Conservation (phyloP, 2,113 vertebrate genomes). For the Suncus etruscus region DNA sequence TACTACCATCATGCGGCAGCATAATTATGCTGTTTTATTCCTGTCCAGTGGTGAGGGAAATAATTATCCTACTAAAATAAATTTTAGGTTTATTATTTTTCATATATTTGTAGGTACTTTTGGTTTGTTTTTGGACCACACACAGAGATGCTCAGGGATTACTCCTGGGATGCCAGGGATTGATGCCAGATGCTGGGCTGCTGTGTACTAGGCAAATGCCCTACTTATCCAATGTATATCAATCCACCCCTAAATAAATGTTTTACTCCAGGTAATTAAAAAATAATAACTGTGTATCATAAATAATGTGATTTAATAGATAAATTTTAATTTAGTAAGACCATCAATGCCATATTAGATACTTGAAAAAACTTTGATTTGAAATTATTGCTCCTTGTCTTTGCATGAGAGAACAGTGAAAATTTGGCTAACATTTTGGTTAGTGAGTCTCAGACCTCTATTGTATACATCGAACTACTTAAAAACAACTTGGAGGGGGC, state of each 20-base stretch:
- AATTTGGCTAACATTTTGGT: not conserved
- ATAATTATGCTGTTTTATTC: not conserved
- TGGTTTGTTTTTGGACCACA: too few species aligned
- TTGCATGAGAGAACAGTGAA: not conserved
- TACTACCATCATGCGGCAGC: not conserved
- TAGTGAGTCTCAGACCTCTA: not conserved
- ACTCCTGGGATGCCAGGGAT: too few species aligned
- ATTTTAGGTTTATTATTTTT: not conserved
- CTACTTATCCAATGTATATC: too few species aligned
- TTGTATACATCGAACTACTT: not conserved
- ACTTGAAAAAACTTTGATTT: not conserved
- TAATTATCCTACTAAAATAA: slow-evolving; percentile 26
- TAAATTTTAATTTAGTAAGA: not conserved
- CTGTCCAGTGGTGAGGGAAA: not conserved
- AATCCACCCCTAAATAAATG: not conserved
- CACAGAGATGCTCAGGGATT: too few species aligned
- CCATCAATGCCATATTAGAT: not conserved
- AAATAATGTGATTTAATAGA: not conserved
- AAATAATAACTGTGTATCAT: not conserved
- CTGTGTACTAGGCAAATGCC: too few species aligned
- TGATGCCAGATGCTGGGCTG: too few species aligned
- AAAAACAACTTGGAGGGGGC: slow-evolving; percentile 38
- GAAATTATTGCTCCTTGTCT: not conserved
- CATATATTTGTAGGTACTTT: too few species aligned
- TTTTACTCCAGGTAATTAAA: not conserved